These are phyloP conservation scores for Scrobipalpa atriplicella DNA, from an alignment of 2,888 invertebrate species.

Conservation along the genomic window DNA sequence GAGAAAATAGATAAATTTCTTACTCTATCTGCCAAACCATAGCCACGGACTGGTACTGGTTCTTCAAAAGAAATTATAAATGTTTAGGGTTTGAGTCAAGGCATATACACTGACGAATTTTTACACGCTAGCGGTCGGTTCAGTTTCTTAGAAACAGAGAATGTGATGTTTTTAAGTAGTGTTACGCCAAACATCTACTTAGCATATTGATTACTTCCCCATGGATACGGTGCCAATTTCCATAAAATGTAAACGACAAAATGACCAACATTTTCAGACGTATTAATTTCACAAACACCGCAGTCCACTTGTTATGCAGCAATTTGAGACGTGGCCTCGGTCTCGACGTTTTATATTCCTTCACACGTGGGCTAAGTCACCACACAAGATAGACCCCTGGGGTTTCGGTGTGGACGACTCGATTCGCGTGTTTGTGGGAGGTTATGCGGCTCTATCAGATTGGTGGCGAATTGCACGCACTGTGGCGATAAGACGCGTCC, in stretches of 20 bases:
- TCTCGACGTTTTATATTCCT: constrained; percentile 50
- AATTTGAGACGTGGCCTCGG: constrained; percentile 76
- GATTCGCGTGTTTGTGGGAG: constrained; percentile 44
- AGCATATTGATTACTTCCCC: constrained; percentile 39
- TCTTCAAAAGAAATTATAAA: no score
- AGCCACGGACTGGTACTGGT: no score
- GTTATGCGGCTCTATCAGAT: constrained; percentile 46
- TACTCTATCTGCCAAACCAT: no score
- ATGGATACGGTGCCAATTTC: constrained; percentile 43
- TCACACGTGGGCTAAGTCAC: constrained; percentile 55
- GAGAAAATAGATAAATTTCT: no score
- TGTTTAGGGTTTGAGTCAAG: no score
- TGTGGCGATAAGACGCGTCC: constrained; percentile 65
- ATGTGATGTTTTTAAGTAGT: not conserved
- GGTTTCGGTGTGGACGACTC: constrained; percentile 36
- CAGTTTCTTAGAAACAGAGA: not conserved
- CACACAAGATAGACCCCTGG: constrained; percentile 46
- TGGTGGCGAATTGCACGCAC: constrained; percentile 70
- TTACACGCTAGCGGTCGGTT: not conserved
- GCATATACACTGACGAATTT: no score
- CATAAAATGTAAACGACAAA: constrained; percentile 49
- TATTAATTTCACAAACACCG: constrained; percentile 76
- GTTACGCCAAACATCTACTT: constrained; percentile 11
- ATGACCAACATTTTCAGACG: constrained; percentile 59
- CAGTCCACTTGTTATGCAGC: constrained; percentile 78